These are phyloP conservation scores for Lagorchestes hirsutus DNA, from an alignment of 2,797 vertebrate species.

Conservation along the genomic window DNA sequence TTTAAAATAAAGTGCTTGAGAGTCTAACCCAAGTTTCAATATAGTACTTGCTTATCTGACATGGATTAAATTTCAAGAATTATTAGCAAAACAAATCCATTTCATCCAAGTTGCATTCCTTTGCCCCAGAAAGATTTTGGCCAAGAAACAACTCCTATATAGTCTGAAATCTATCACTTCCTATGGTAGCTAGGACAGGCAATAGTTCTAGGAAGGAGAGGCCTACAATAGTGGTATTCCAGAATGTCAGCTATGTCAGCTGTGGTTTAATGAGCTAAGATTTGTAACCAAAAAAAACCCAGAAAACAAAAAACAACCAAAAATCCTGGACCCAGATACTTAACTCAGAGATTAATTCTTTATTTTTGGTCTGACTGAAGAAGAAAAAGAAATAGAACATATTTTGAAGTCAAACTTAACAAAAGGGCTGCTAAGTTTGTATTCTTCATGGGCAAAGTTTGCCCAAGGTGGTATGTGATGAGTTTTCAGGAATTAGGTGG, in stretches of 20 bases:
- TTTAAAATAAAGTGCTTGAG: constrained; percentile 42
- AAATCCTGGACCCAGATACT: constrained; percentile 57
- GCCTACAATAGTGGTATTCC: constrained; percentile 19
- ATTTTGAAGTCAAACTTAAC: constrained; percentile 80
- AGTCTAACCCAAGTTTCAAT: not conserved
- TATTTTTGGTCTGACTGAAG: constrained; percentile 68
- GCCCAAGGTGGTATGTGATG: constrained; percentile 68
- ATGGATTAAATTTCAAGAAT: constrained; percentile 42
- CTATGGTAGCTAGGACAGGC: not conserved
- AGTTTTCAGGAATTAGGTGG: constrained; percentile 53
- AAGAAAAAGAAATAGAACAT: constrained; percentile 67
- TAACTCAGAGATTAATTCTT: constrained; percentile 81
- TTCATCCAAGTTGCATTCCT: constrained; percentile 24
- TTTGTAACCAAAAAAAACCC: constrained; percentile 1
- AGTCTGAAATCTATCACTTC: constrained; percentile 33
- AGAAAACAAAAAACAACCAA: not conserved
- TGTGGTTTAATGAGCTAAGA: constrained; percentile 17
- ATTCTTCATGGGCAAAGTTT: constrained; percentile 66
- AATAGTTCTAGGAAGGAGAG: constrained; percentile 32
- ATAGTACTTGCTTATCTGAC: constrained; percentile 50
- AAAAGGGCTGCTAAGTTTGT: constrained; percentile 70
- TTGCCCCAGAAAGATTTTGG: constrained; percentile 3
- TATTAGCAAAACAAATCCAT: constrained; percentile 12
- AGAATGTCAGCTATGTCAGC: not conserved
- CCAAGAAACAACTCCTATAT: constrained; percentile 22